Conservation (phyloP, 1,140 invertebrate genomes). For the Drosophila quadrilineata region DNA sequence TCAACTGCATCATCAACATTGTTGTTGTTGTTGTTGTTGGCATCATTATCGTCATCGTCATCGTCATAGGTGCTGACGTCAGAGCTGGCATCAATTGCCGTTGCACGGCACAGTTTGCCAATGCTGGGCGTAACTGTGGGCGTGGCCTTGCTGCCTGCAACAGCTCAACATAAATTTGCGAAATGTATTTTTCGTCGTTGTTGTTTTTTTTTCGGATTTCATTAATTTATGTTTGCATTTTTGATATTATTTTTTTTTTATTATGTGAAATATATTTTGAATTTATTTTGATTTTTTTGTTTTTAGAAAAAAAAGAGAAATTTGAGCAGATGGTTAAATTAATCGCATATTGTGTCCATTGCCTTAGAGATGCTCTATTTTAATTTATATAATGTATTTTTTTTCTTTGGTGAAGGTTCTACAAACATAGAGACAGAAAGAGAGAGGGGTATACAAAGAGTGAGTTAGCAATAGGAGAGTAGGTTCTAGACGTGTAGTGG, state of each 20-base stretch:
- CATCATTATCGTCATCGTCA: constrained; percentile 34
- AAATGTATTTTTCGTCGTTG: constrained; percentile 6
- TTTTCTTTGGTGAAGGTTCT: constrained; percentile 26
- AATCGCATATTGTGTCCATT: constrained; percentile 59
- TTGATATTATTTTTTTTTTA: too few relatives aligned
- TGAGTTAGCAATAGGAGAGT: constrained; percentile 15
- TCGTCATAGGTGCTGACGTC: constrained; percentile 25
- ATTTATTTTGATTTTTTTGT: constrained; percentile 27
- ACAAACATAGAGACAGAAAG: constrained; percentile 11
- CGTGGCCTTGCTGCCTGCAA: constrained; percentile 20
- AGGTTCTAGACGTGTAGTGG: background rate
- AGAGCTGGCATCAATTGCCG: constrained; percentile 47
- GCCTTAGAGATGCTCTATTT: constrained; percentile 38
- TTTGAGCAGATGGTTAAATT: constrained; percentile 50
- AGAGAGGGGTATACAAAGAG: constrained; percentile 6
- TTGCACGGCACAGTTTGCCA: constrained; percentile 38
- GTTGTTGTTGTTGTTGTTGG: constrained; percentile 22
- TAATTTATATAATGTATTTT: constrained; percentile 10
- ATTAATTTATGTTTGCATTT: constrained; percentile 30
- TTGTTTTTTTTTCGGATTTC: constrained; percentile 7
- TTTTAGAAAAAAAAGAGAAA: constrained; percentile 43
- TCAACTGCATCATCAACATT: constrained; percentile 8
- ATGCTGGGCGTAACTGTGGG: too few relatives aligned
- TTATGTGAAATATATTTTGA: too few relatives aligned
- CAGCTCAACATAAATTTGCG: background rate